Evolutionary conservation across 2,888 invertebrate genomes (phyloP).

Genomic region (Bugulina stolonifera): DNA sequence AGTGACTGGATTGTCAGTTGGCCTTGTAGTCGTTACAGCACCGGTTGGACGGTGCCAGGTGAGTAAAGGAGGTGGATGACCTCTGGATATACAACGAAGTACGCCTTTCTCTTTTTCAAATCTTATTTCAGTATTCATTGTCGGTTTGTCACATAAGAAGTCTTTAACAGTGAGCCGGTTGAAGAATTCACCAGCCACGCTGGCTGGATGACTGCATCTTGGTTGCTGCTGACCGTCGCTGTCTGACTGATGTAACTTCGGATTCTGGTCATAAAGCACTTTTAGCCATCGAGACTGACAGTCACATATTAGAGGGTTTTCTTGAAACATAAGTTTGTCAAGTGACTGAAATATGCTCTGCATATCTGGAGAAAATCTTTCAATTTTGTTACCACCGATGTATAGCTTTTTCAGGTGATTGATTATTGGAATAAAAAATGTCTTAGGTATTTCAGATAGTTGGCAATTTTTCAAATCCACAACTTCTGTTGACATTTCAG

Average conservation of each 20-base stretch:
- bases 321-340: background rate
- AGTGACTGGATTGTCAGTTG: background rate
- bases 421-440: background rate
- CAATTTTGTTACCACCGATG: slow-evolving; percentile 9
- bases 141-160: slow-evolving; percentile 8
- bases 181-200: slow-evolving; percentile 7
- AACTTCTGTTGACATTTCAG: slow-evolving; percentile 6
- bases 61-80: background rate
- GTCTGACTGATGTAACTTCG: background rate
- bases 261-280: background rate
- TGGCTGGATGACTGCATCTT: background rate
- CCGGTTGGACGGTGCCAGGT: background rate
- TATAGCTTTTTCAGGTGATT: background rate
- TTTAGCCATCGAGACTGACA: slow-evolving; percentile 8
- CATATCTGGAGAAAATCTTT: background rate
- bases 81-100: slow-evolving; percentile 2
- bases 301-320: slow-evolving; percentile 26
- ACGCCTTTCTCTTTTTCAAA: slow-evolving; percentile 3
- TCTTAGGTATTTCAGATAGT: background rate
- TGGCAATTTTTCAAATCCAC: background rate
- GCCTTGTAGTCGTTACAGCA: background rate
- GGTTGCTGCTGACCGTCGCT: background rate
- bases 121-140: background rate
- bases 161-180: background rate
- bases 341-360: background rate